These are phyloP conservation scores for Drosophila truncata DNA, from an alignment of 1,140 invertebrate species.

Conservation along the genomic window DNA sequence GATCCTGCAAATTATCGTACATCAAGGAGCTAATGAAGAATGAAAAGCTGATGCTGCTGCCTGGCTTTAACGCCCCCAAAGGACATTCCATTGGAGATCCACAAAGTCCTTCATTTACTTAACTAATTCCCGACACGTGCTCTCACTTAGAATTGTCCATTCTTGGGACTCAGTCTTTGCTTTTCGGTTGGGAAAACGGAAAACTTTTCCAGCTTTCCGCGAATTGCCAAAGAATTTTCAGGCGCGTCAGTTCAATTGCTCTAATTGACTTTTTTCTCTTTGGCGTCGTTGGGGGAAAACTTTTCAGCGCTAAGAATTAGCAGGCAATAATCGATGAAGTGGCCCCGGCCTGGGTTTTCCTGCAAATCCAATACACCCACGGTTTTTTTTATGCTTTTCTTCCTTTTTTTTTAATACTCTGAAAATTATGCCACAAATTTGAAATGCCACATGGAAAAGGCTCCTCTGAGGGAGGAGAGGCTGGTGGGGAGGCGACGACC, in stretches of 20 bases:
- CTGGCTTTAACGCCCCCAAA: background rate
- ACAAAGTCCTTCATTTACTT: slow-evolving; percentile 28
- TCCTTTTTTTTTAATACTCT: slow-evolving; percentile 1
- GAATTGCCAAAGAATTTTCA: slow-evolving; percentile 45
- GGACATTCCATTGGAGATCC: slow-evolving; percentile 12
- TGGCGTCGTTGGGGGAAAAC: slow-evolving; percentile 24
- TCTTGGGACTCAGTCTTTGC: background rate
- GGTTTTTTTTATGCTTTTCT: background rate
- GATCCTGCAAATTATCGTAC: slow-evolving; percentile 30
- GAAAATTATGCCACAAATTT: slow-evolving; percentile 59
- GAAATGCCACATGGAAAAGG: slow-evolving; percentile 42
- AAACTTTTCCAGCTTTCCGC: slow-evolving; percentile 63
- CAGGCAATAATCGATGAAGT: slow-evolving; percentile 75
- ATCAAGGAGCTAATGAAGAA: slow-evolving; percentile 43
- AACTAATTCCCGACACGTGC: slow-evolving; percentile 68
- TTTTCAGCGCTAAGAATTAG: slow-evolving; percentile 63
- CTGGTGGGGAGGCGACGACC: slow-evolving; percentile 26
- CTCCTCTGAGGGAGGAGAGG: background rate
- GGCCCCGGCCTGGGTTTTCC: slow-evolving; percentile 18
- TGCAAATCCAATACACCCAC: slow-evolving; percentile 53
- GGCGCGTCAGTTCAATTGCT: slow-evolving; percentile 69
- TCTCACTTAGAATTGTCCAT: slow-evolving; percentile 46
- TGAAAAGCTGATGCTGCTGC: slow-evolving; percentile 2
- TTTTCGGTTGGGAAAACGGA: background rate
- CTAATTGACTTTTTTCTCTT: slow-evolving; percentile 73